Evolutionary conservation across 2,888 invertebrate genomes (phyloP).

Genomic region (Psylliodes chrysocephalus): DNA sequence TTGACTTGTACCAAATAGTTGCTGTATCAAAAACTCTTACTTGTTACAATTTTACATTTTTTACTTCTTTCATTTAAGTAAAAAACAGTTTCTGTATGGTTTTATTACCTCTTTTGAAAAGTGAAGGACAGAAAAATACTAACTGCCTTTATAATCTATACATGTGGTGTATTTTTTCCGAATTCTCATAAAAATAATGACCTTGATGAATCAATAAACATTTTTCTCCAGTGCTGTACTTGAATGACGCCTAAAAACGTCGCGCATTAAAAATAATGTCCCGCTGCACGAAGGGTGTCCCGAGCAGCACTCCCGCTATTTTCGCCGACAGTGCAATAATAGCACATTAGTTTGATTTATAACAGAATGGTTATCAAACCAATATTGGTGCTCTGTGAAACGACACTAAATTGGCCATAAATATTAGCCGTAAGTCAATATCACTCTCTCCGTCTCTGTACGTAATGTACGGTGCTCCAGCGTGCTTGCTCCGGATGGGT

Average conservation of each 20-base stretch:
- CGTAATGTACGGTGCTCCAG: conserved; percentile 54
- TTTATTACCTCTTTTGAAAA: too few species aligned
- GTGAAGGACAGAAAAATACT: too few species aligned
- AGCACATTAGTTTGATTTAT: conserved; percentile 66
- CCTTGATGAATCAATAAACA: conserved; percentile 5
- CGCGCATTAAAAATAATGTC: conserved; percentile 42
- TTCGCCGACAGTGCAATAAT: conserved; percentile 64
- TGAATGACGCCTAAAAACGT: conserved; percentile 24
- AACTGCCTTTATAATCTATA: too few species aligned
- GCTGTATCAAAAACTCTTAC: too few species aligned
- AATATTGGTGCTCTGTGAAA: conserved; percentile 64
- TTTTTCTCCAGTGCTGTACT: conserved; percentile 22
- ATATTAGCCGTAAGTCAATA: conserved; percentile 64
- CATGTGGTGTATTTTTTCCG: too few species aligned
- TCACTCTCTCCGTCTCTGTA: conserved; percentile 48
- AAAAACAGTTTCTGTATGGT: too few species aligned
- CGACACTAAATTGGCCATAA: conserved; percentile 65
- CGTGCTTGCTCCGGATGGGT: conserved; percentile 52
- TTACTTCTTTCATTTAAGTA: too few species aligned
- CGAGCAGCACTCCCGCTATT: conserved; percentile 51
- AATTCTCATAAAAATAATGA: background rate
- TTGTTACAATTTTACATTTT: too few species aligned
- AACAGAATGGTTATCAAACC: conserved; percentile 64
- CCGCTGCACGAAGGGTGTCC: conserved; percentile 38
- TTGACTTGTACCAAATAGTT: too few species aligned